Evolutionary conservation across 2,113 vertebrate genomes (phyloP).

Genomic region (Platysteira castanea): DNA sequence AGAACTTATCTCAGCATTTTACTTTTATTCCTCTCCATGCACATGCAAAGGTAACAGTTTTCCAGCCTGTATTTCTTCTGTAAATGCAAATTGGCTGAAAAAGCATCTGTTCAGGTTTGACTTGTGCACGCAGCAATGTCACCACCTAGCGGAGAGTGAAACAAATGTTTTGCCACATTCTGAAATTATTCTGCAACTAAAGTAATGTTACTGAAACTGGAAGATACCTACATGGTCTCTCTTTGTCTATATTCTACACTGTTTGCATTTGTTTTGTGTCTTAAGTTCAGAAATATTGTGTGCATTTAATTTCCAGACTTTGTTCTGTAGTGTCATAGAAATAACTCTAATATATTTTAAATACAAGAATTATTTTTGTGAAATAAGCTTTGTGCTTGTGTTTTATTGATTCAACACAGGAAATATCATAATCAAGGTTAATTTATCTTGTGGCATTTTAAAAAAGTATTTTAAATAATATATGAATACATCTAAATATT

Average conservation of each 20-base stretch:
- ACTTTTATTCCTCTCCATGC: not conserved
- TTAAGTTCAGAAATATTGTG: not conserved
- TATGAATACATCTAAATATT: not conserved
- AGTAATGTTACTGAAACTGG: not conserved
- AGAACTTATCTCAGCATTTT: not conserved
- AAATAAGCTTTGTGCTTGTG: not conserved
- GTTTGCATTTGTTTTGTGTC: not conserved
- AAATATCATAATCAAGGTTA: not conserved
- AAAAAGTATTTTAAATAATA: not conserved
- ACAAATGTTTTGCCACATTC: not conserved
- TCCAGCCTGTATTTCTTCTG: not conserved
- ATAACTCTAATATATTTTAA: not conserved
- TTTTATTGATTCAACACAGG: not conserved
- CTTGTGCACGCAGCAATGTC: not conserved
- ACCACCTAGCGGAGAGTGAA: constrained; percentile 70
- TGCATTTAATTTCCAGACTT: not conserved
- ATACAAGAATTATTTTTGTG: not conserved
- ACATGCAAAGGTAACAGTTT: not conserved
- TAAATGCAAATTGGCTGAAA: not conserved
- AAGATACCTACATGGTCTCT: not conserved
- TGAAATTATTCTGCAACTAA: not conserved
- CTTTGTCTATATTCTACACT: not conserved
- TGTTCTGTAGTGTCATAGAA: not conserved
- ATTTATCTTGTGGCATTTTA: not conserved
- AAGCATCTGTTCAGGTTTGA: not conserved